These are phyloP conservation scores for Drymodes brunneopygia DNA, from an alignment of 2,113 vertebrate genomes.

Conservation along the genomic window DNA sequence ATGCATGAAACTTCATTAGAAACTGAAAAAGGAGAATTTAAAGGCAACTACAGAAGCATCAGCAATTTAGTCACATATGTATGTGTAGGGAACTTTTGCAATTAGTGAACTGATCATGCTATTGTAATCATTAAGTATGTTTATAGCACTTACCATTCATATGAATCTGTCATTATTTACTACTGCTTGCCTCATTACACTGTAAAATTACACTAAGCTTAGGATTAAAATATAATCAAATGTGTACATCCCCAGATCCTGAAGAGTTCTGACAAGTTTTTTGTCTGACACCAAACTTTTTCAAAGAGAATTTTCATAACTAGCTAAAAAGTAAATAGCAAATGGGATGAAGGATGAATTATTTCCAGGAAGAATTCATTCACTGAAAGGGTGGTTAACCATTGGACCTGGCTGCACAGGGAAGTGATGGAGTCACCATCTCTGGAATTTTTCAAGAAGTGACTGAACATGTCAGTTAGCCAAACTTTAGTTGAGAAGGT, in stretches of 20 bases:
- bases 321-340: background rate
- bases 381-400: background rate
- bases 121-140: background rate
- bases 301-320: background rate
- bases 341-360: background rate
- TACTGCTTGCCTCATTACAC: background rate
- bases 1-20: background rate
- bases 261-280: background rate
- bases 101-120: background rate
- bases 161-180: background rate
- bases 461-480: background rate
- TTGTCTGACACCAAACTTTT: background rate
- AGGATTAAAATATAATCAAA: background rate
- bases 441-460: background rate
- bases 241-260: background rate
- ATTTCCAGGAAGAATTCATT: background rate
- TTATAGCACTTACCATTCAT: background rate
- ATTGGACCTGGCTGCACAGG: background rate
- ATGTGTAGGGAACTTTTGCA: background rate
- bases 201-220: background rate
- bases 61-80: background rate
- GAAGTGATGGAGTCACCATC: background rate
- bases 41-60: background rate
- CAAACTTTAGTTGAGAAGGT: background rate
- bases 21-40: background rate